Evolutionary conservation across 2,113 vertebrate species (phyloP).

Genomic region (Glareola pratincola): DNA sequence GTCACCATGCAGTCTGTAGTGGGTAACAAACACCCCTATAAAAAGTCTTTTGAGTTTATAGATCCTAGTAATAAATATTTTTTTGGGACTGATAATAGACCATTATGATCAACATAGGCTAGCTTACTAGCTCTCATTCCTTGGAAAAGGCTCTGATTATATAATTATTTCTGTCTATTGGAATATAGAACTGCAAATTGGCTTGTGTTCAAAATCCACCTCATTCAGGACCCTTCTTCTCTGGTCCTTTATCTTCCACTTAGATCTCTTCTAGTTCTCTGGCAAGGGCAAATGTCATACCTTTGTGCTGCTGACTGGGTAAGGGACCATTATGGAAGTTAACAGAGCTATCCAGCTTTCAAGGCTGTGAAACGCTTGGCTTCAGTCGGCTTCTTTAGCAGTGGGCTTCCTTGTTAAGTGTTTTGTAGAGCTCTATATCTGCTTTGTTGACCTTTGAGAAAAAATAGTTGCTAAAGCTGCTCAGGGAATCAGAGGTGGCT

Average conservation of each 20-base stretch:
- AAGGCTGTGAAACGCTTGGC: not conserved
- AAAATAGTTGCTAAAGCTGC: not conserved
- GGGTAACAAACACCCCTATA: not conserved
- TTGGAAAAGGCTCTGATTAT: not conserved
- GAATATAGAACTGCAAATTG: not conserved
- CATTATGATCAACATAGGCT: not conserved
- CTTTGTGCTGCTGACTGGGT: not conserved
- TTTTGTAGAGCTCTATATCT: not conserved
- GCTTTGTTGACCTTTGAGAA: not conserved
- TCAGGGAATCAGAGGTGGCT: not conserved
- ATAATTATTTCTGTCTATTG: not conserved
- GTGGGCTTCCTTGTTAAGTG: not conserved
- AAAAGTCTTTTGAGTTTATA: not conserved
- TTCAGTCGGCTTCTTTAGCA: not conserved
- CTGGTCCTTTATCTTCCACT: not conserved
- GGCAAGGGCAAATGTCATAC: not conserved
- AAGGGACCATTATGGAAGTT: not conserved
- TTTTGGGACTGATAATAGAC: not conserved
- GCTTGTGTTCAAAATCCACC: accelerated
- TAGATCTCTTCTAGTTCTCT: not conserved
- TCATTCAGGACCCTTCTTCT: not conserved
- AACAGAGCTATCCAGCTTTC: not conserved
- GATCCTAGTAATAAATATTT: not conserved
- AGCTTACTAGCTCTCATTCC: not conserved
- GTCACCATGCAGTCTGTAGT: not conserved